Percentiles rank a stretch among this genome's conserved stretches.
Evolutionary conservation across 2,113 vertebrate genomes (phyloP).

Genomic region (Excalfactoria chinensis): DNA sequence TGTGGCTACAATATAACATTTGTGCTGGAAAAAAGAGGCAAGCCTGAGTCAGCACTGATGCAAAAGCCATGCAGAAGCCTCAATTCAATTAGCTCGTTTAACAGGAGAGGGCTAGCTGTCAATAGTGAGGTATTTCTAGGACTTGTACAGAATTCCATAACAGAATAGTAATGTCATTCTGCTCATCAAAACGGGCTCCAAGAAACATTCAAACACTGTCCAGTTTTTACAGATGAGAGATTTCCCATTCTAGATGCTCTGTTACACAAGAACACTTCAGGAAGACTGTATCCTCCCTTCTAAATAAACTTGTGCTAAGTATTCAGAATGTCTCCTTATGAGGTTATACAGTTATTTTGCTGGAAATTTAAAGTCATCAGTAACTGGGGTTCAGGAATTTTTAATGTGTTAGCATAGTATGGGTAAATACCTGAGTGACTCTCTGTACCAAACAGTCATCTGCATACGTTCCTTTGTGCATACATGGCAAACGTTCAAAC

Average conservation of each 20-base stretch:
- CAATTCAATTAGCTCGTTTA: background rate
- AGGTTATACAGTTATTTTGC: background rate
- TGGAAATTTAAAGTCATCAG: background rate
- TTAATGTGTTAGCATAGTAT: background rate
- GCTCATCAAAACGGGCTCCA: background rate
- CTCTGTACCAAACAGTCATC: slow-evolving; percentile 98
- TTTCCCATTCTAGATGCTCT: background rate
- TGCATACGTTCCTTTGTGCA: slow-evolving; percentile 96
- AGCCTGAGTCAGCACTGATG: background rate
- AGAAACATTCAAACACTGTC: background rate
- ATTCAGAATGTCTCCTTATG: background rate
- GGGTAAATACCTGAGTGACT: slow-evolving; percentile 90
- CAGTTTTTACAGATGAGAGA: background rate
- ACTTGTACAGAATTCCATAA: background rate
- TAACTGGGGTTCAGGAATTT: background rate
- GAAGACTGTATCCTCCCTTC: background rate
- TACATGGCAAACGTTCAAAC: slow-evolving; percentile 93
- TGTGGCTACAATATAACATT: slow-evolving; percentile 98
- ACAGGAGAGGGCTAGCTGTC: background rate
- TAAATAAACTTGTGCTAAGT: background rate
- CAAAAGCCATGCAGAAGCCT: background rate
- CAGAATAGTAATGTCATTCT: background rate
- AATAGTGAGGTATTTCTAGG: background rate
- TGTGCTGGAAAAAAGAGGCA: slow-evolving; percentile 82
- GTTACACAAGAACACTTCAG: background rate